Evolutionary conservation across 2,113 vertebrate genomes (phyloP).

Genomic region (Tachysurus vachellii): DNA sequence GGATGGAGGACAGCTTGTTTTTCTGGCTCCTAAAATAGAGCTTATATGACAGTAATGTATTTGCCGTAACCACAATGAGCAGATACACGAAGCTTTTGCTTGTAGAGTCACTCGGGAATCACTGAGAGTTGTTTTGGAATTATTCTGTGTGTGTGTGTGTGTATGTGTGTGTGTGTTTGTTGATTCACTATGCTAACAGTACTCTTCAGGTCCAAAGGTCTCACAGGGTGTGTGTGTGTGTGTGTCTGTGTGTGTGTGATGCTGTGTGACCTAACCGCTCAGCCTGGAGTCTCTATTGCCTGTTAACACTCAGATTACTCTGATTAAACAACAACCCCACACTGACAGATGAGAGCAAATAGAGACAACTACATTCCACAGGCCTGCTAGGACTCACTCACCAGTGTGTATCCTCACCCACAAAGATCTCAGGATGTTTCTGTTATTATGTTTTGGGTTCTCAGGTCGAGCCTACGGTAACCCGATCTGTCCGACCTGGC

Average conservation of each 20-base stretch:
- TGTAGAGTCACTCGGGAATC: not conserved
- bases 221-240: slow-evolving; percentile 55
- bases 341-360: slow-evolving; percentile 63
- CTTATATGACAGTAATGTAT: not conserved
- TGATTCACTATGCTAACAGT: slow-evolving; percentile 46
- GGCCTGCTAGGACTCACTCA: slow-evolving; percentile 57
- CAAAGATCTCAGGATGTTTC: slow-evolving; percentile 26
- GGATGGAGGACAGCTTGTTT: not conserved
- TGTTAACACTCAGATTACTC: slow-evolving; percentile 62
- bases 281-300: slow-evolving; percentile 51
- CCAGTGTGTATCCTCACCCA: slow-evolving; percentile 38
- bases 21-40: slow-evolving; percentile 7
- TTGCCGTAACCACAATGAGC: not conserved
- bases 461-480: slow-evolving; percentile 22
- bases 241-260: slow-evolving; percentile 48
- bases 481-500: slow-evolving; percentile 22
- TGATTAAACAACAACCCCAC: slow-evolving; percentile 51
- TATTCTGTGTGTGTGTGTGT: not conserved
- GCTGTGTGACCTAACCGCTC: slow-evolving; percentile 53
- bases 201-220: slow-evolving; percentile 61
- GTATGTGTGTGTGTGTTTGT: slow-evolving; percentile 14
- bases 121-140: slow-evolving; percentile 11
- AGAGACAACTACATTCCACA: slow-evolving; percentile 52
- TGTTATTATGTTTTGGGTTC: slow-evolving; percentile 13
- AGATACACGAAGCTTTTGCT: not conserved